Conservation (phyloP, 2,888 invertebrate species). For the Endotricha flammealis region DNA sequence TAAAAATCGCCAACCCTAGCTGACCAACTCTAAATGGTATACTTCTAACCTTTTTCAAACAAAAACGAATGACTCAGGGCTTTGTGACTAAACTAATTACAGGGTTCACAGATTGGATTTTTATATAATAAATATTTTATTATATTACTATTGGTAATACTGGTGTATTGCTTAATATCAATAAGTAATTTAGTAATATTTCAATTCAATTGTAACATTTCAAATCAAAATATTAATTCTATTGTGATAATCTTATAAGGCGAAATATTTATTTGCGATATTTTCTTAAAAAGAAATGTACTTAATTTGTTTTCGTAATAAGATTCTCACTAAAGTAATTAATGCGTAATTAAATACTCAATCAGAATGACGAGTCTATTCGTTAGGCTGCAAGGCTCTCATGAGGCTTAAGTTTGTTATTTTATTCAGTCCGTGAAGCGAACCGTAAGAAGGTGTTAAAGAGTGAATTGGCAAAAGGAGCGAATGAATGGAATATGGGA, state of each 20-base stretch:
- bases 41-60: conserved; percentile 29
- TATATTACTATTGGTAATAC: too few relatives aligned
- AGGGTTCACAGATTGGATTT: conserved; percentile 6
- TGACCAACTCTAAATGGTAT: conserved; percentile 22
- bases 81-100: conserved; percentile 30
- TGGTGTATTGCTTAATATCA: too few relatives aligned
- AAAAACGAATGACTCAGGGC: conserved; percentile 30
- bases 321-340: too few relatives aligned
- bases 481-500: conserved; percentile 67
- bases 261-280: too few relatives aligned
- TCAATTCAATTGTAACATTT: too few relatives aligned
- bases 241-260: too few relatives aligned
- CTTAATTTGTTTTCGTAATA: too few relatives aligned
- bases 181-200: too few relatives aligned
- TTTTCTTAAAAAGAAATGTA: too few relatives aligned
- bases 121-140: too few relatives aligned
- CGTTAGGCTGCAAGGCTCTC: conserved; percentile 47
- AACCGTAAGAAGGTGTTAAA: conserved; percentile 71
- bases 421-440: conserved; percentile 68
- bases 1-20: conserved; percentile 44
- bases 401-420: conserved; percentile 52
- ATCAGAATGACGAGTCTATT: conserved; percentile 35
- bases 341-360: conserved; percentile 30
- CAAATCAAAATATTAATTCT: too few relatives aligned
- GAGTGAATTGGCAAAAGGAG: conserved; percentile 67